phyloP scores from a whole-genome alignment of 2,113 vertebrate genomes.

The Hassar affinis region DNA sequence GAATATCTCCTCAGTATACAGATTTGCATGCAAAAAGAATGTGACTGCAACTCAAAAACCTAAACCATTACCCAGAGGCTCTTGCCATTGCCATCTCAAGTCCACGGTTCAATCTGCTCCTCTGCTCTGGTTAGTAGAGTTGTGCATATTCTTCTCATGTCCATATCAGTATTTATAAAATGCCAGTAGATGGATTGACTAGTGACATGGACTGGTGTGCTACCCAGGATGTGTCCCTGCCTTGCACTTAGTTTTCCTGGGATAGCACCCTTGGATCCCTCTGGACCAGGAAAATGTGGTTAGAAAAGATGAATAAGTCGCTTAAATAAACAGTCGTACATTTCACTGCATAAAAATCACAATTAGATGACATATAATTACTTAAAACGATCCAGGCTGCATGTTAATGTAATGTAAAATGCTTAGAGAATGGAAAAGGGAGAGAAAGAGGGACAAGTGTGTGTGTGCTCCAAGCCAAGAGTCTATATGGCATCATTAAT shows the following conservation, averaged over 20 bases:
- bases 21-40: neutral
- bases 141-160: neutral
- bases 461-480: neutral
- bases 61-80: neutral
- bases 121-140: neutral
- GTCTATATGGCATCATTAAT: slow-evolving; percentile 10
- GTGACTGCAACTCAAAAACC: neutral
- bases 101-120: neutral
- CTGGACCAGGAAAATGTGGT: neutral
- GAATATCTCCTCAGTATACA: neutral
- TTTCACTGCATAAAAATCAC: neutral
- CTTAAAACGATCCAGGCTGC: neutral
- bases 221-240: neutral
- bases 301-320: neutral
- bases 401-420: neutral
- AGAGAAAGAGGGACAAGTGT: neutral
- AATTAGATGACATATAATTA: neutral
- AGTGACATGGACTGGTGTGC: neutral
- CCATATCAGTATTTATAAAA: neutral
- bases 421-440: neutral
- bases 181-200: neutral
- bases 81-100: neutral
- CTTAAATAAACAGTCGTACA: neutral
- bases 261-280: neutral
- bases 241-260: neutral